Evolutionary conservation across 2,888 invertebrate genomes (phyloP).

Genomic region (Macrostomum cliftonense): DNA sequence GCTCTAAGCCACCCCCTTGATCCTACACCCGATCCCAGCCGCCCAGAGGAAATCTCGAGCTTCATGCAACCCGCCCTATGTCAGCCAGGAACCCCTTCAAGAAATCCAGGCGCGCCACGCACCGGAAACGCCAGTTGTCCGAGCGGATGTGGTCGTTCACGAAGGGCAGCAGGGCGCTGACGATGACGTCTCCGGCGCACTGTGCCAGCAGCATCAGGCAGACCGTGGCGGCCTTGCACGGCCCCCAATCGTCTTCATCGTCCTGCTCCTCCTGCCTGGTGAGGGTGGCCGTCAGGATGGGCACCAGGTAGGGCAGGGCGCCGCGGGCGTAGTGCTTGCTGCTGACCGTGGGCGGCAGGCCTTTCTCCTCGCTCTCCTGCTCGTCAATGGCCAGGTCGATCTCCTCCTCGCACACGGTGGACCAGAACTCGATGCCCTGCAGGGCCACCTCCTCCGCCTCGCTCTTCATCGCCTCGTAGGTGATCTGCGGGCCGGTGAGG

Average conservation of each 20-base stretch:
- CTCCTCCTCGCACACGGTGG: slow-evolving; percentile 96
- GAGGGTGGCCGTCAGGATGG: slow-evolving; percentile 73
- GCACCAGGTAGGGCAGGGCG: slow-evolving; percentile 77
- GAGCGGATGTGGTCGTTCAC: slow-evolving; percentile 81
- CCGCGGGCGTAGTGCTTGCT: slow-evolving; percentile 95
- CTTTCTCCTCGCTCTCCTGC: slow-evolving; percentile 52
- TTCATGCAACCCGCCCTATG: too few relatives aligned
- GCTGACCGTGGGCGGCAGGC: slow-evolving; percentile 75
- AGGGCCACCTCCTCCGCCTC: slow-evolving; percentile 82
- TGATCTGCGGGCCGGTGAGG: slow-evolving; percentile 40
- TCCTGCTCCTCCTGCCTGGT: slow-evolving; percentile 67
- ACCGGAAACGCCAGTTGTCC: slow-evolving; percentile 54
- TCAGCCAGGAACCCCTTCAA: too few relatives aligned
- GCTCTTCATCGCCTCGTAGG: slow-evolving; percentile 91
- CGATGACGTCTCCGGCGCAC: slow-evolving; percentile 88
- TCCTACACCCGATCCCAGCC: too few relatives aligned
- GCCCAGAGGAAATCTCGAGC: too few relatives aligned
- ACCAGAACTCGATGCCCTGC: slow-evolving; percentile 99
- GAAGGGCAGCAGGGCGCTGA: slow-evolving; percentile 84
- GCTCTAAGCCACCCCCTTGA: too few relatives aligned
- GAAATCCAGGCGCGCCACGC: too few relatives aligned
- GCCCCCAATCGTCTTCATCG: slow-evolving; percentile 96
- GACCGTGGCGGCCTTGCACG: slow-evolving; percentile 93
- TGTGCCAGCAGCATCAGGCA: slow-evolving; percentile 90
- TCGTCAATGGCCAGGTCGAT: slow-evolving; percentile 57